Percentiles rank a stretch among this genome's conserved stretches.
Evolutionary conservation across 1,140 invertebrate genomes (phyloP).

Genomic region (Drosophila orena): DNA sequence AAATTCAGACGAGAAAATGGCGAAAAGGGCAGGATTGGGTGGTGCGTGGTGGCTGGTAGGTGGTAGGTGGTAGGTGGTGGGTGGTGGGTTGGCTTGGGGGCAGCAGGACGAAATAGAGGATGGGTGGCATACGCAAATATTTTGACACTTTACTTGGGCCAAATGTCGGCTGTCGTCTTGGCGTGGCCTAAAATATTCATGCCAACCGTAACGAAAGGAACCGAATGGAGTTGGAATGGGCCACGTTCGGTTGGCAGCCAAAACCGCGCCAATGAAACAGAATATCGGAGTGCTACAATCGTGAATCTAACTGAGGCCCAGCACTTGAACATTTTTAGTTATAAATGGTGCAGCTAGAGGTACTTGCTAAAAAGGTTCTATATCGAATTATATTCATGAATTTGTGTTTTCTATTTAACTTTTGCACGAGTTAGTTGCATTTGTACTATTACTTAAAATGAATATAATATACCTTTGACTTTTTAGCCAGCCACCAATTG

Average conservation of each 20-base stretch:
- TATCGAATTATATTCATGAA: no score
- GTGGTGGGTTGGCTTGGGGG: no score
- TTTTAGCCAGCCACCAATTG: neutral
- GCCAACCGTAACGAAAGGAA: slow-evolving; percentile 43
- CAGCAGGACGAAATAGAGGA: slow-evolving; percentile 14
- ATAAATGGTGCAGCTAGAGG: neutral
- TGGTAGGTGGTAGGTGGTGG: no score
- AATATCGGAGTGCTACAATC: slow-evolving; percentile 52
- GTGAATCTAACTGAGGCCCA: slow-evolving; percentile 23
- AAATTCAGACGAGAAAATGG: slow-evolving; percentile 12
- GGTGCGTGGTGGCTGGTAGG: neutral
- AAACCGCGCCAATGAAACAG: slow-evolving; percentile 67
- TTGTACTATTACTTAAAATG: neutral
- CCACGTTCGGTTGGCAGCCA: slow-evolving; percentile 28
- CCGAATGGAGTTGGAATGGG: slow-evolving; percentile 15
- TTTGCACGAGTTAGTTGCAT: no score
- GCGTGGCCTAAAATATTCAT: slow-evolving; percentile 65
- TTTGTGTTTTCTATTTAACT: no score
- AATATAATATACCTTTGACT: neutral
- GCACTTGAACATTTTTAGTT: no score
- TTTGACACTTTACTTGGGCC: slow-evolving; percentile 73
- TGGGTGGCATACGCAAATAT: slow-evolving; percentile 67
- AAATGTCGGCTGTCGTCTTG: slow-evolving; percentile 51
- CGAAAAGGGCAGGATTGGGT: neutral
- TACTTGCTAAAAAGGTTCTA: no score